Conservation (phyloP, 2,113 vertebrate species). For the Lagenorhynchus albirostris region DNA sequence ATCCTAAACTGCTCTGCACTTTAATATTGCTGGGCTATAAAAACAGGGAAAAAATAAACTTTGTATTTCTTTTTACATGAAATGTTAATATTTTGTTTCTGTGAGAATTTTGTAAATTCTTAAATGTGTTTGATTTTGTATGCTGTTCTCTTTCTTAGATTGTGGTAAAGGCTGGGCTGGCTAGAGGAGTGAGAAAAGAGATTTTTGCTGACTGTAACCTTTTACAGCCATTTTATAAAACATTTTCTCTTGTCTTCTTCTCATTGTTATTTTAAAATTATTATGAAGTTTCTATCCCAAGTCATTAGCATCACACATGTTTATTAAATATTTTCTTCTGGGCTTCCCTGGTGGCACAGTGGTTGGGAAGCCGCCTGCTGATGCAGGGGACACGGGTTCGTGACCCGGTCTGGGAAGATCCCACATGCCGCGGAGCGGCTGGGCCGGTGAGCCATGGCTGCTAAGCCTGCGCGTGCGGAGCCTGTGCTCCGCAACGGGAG, state of each 20-base stretch:
- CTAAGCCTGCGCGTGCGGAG: no score
- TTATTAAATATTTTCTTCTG: background rate
- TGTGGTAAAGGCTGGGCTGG: background rate
- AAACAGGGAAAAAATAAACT: background rate
- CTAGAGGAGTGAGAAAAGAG: background rate
- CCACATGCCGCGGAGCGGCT: no score
- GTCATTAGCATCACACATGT: background rate
- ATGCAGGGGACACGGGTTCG: no score
- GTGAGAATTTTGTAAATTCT: constrained; percentile 48
- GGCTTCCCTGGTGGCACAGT: no score
- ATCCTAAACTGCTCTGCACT: background rate
- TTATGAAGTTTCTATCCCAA: background rate
- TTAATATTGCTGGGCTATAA: constrained; percentile 17
- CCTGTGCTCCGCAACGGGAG: no score
- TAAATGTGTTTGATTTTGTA: background rate
- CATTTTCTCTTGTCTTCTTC: background rate
- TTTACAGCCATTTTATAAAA: background rate
- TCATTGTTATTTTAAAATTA: constrained; percentile 29
- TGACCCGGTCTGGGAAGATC: no score
- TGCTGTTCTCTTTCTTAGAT: background rate
- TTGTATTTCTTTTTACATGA: background rate
- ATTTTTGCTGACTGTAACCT: background rate
- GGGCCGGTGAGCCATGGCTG: no score
- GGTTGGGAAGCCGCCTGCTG: no score
- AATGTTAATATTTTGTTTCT: constrained; percentile 26